Percentiles rank a stretch among this genome's conserved stretches.
Evolutionary conservation across 2,888 invertebrate genomes (phyloP).

Genomic region (Oscheius onirici): DNA sequence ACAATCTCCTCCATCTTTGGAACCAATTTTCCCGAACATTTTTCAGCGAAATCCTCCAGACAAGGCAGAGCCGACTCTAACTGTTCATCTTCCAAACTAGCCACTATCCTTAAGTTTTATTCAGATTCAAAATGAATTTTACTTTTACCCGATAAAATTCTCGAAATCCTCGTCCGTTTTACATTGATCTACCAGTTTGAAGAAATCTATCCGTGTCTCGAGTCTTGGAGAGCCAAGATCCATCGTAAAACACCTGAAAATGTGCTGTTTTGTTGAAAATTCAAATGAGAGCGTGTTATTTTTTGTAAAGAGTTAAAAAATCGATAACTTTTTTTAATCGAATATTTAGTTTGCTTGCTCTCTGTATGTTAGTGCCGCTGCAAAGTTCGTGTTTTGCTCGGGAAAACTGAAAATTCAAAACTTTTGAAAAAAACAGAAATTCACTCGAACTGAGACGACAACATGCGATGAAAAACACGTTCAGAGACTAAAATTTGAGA

Average conservation of each 20-base stretch:
- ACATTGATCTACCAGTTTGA: slow-evolving; percentile 9
- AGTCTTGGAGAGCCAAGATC: background rate
- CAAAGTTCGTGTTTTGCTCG: too few relatives aligned
- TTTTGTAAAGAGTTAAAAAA: background rate
- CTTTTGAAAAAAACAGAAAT: background rate
- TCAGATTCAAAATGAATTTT: background rate
- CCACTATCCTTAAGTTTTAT: slow-evolving; percentile 20
- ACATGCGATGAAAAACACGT: background rate
- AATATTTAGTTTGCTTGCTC: too few relatives aligned
- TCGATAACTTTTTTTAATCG: too few relatives aligned
- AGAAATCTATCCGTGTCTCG: background rate
- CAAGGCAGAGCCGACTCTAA: slow-evolving; percentile 41
- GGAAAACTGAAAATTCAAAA: background rate
- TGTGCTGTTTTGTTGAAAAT: background rate
- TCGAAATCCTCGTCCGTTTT: background rate
- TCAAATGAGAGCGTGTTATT: background rate
- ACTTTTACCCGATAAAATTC: background rate
- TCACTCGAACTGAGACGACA: background rate
- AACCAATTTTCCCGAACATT: slow-evolving; percentile 3
- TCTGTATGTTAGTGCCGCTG: too few relatives aligned
- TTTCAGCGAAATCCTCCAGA: slow-evolving; percentile 39
- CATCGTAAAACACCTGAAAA: background rate
- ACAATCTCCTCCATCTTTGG: background rate
- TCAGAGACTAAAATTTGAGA: background rate
- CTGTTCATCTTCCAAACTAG: slow-evolving; percentile 17